Base-by-base conservation (phyloP, 2,888 invertebrate species). In the Koerneria pararmatus region DNA sequence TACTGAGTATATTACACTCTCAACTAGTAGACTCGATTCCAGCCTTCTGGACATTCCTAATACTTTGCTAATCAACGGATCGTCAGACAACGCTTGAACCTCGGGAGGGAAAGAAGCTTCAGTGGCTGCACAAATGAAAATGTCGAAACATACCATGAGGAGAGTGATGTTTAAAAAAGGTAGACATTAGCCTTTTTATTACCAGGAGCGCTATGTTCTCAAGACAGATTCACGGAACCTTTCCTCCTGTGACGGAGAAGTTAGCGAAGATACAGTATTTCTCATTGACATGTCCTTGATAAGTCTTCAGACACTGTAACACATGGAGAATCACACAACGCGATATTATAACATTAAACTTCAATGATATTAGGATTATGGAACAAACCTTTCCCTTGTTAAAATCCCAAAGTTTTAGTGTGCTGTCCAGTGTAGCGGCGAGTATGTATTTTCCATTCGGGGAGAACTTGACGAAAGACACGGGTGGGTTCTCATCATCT, bases 261-360 rank as follows among this genome's bases (percentile, higher is more conserved):
- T 99, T 99, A 58, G 98, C 97, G 85, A 98, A 98, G 85, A 99
- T 94, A 85, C 98, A 98, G 85, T 95, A 99, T 84, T 98, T 98
- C 85, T 97, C 95, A 85, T 98, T 99, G 85, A 92, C 92, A 85
- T 99, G 98, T 3, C 97, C 97, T 0, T 91, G 91, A 84, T 99
- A 99, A 0, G 64, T 64, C 64, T 64, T 64, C 29, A 64, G 64
- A 24, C 64, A 64, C 58, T 57, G n/a, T n/a, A n/a, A n/a, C n/a
- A n/a, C n/a, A n/a, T n/a, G n/a, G n/a, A n/a, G n/a, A n/a, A n/a
- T n/a, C n/a, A n/a, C n/a, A n/a, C n/a, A n/a, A n/a, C n/a, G n/a
- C n/a, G n/a, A n/a, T n/a, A n/a, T n/a, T n/a, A n/a, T n/a, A n/a
- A n/a, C n/a, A n/a, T n/a, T n/a, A n/a, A n/a, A n/a, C n/a, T n/a